Base-by-base conservation (phyloP, 2,797 vertebrate species). In the Chaetodon trifasciatus region DNA sequence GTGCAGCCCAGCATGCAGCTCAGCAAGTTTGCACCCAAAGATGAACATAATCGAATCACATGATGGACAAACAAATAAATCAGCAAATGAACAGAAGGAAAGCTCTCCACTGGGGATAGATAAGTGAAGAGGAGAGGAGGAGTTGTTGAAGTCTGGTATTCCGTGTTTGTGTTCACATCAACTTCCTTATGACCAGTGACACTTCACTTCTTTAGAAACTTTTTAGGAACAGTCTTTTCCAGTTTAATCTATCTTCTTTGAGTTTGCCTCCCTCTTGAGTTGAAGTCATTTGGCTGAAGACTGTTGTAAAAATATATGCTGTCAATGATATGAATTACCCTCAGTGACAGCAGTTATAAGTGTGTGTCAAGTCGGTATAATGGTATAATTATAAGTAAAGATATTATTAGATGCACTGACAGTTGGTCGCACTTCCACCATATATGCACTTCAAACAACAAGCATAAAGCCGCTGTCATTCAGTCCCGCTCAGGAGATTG, bases 181-280 rank as follows among this genome's bases (percentile, higher is more conserved):
- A 19, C 47, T 75, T 86, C 67, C n/a, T 8, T 69, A 28, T 49
- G 35, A 78, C 44, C 60, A 55, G 19, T 71, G 24, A 74, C 67
- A 67, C 55, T 63, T 61, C 50, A 65, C 32, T 19, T 79, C 37
- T 1, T 55, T 11, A 17, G 57, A 49, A 81, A 60, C 21, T 42
- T 46, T 49, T 39, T 13, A 17, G 40, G 21, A n/a, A 40, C 16
- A 8, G 12, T 49, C 16, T n/a, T 66, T 28, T 78, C 17, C 1
- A 24, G 77, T 79, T 35, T 35, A 62, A 76, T 32, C n/a, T 44
- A 6, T n/a, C 2, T 17, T 21, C 21, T 50, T 55, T 47, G 13
- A 47, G 56, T 62, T 7, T 24, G 11, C 10, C 23, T 24, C 7
- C 64, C 10, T 42, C n/a, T 66, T 23, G 28, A 32, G 28, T 32